phyloP scores from a whole-genome alignment of 2,888 invertebrate genomes.

The Oasisia sp. region DNA sequence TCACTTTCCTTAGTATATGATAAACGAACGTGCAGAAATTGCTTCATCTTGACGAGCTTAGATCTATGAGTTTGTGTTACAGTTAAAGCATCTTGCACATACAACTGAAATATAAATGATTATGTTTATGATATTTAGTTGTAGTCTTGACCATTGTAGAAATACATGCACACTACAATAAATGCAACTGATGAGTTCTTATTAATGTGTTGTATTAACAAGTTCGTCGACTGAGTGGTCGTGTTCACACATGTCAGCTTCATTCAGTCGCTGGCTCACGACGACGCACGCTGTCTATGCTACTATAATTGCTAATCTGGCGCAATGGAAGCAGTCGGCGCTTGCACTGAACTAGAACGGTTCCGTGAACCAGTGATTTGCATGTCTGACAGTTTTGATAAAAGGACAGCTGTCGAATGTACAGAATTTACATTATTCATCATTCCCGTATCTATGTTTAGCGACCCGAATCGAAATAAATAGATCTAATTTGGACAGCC shows the following conservation, averaged over 20 bases:
- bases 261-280: background rate
- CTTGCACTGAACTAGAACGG: background rate
- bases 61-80: too few species aligned
- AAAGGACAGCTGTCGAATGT: background rate
- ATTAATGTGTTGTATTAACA: background rate
- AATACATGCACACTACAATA: too few species aligned
- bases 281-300: background rate
- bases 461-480: slow-evolving; percentile 1
- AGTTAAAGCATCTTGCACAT: too few species aligned
- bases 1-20: too few species aligned
- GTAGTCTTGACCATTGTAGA: too few species aligned
- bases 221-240: background rate
- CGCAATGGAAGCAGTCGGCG: background rate
- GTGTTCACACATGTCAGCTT: background rate
- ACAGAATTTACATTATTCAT: background rate
- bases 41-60: too few species aligned
- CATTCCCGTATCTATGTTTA: background rate
- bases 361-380: slow-evolving; percentile 6
- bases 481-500: background rate
- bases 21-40: too few species aligned
- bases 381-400: slow-evolving; percentile 5
- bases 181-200: background rate
- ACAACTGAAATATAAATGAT: too few species aligned
- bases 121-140: too few species aligned
- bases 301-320: slow-evolving; percentile 1